Conservation (phyloP, 92 coral and sea anemone species). For the Porites divaricata region DNA sequence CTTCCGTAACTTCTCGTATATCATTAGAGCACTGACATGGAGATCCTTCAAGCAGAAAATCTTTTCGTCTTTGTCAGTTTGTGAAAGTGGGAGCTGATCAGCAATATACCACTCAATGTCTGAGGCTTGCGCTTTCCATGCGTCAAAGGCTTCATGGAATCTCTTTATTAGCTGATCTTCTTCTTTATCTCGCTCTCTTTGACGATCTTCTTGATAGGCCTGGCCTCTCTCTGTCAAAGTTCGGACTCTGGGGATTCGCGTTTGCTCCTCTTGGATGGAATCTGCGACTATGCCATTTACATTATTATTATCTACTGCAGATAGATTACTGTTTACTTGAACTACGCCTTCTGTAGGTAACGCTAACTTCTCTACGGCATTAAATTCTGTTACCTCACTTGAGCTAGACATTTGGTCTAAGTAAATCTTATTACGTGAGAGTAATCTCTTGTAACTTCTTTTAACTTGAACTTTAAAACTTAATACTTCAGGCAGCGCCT, state of each 20-base stretch:
- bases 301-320: background rate
- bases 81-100: too few species aligned
- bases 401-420: too few species aligned
- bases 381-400: background rate
- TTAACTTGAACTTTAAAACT: too few species aligned
- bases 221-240: slow-evolving; percentile 7
- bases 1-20: too few species aligned
- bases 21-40: slow-evolving; percentile 10
- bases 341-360: background rate
- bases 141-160: background rate
- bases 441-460: too few species aligned
- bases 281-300: background rate
- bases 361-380: too few species aligned
- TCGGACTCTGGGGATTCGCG: background rate
- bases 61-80: too few species aligned
- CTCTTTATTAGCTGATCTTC: slow-evolving; percentile 10
- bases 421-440: too few species aligned
- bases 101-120: background rate
- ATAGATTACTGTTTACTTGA: background rate
- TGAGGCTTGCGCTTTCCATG: slow-evolving; percentile 16
- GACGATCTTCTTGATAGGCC: slow-evolving; percentile 12
- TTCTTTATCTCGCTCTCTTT: slow-evolving; percentile 1
- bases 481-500: too few species aligned
- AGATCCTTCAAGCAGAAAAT: background rate
- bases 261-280: background rate